Percentiles rank a stretch among this genome's conserved stretches.
Conservation (phyloP, 2,797 vertebrate genomes). For the Amblyraja radiata region DNA sequence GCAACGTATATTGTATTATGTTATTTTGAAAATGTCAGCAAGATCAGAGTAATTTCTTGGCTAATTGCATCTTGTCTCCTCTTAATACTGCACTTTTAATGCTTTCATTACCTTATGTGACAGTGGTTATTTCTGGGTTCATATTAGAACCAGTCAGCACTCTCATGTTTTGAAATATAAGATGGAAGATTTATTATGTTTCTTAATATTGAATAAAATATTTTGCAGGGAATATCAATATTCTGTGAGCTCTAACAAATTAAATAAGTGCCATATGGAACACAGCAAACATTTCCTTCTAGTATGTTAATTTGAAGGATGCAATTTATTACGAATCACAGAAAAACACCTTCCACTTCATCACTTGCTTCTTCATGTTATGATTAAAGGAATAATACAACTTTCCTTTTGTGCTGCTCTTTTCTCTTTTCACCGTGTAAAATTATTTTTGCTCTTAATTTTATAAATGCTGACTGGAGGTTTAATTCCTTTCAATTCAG, state of each 20-base stretch:
- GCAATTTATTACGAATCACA: conserved; percentile 53
- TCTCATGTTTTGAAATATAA: conserved; percentile 21
- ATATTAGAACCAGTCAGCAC: conserved; percentile 18
- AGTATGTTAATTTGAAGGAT: conserved; percentile 27
- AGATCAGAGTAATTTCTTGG: conserved; percentile 99
- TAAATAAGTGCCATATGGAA: conserved; percentile 22
- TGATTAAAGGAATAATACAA: conserved; percentile 66
- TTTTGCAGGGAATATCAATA: conserved; percentile 16
- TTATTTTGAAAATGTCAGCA: conserved; percentile 99
- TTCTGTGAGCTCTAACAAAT: conserved; percentile 32
- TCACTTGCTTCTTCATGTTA: conserved; percentile 53
- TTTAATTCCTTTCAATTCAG: neutral
- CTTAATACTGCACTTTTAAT: conserved; percentile 96
- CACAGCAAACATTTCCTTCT: neutral
- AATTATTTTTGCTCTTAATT: neutral
- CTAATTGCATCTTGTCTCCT: conserved; percentile 99
- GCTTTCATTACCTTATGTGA: conserved; percentile 90
- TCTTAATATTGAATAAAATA: conserved; percentile 38
- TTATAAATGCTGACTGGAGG: neutral
- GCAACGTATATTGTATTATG: conserved; percentile 90
- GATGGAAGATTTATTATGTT: conserved; percentile 34
- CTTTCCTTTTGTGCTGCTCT: neutral
- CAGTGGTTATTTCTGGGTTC: conserved; percentile 66
- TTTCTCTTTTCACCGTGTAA: neutral
- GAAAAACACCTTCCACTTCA: conserved; percentile 61